Conservation (phyloP, 2,113 vertebrate species). For the Anhinga anhinga region DNA sequence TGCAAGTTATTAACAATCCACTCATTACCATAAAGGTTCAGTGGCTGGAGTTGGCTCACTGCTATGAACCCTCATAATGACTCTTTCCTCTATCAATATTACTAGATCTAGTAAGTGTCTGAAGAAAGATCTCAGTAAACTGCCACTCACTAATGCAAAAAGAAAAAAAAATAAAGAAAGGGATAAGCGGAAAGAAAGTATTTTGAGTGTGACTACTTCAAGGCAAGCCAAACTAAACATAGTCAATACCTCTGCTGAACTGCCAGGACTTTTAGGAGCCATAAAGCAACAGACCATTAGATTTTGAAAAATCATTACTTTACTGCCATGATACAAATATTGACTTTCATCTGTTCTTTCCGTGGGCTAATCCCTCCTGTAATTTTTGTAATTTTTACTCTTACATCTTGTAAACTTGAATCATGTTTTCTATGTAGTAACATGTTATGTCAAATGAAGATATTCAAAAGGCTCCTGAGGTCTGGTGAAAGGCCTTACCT, state of each 20-base stretch:
- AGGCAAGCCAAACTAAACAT: background rate
- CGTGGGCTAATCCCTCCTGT: constrained; percentile 21
- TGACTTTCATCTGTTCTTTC: constrained; percentile 22
- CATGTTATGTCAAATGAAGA: background rate
- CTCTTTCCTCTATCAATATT: background rate
- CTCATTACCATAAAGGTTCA: background rate
- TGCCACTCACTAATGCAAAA: background rate
- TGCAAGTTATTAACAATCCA: background rate
- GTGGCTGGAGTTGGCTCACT: background rate
- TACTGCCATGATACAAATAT: background rate
- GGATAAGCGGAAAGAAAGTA: background rate
- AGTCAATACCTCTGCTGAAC: background rate
- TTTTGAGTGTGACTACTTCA: background rate
- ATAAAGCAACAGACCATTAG: background rate
- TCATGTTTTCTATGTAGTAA: background rate
- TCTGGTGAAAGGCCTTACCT: background rate
- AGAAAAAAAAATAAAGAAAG: background rate
- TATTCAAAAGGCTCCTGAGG: background rate
- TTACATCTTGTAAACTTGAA: background rate
- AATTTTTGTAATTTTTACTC: constrained; percentile 16
- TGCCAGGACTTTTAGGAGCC: background rate
- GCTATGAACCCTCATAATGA: background rate
- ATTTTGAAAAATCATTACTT: constrained; percentile 31
- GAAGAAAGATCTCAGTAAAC: background rate
- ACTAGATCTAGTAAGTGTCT: background rate